A percentile compares a stretch with the other conserved stretches of the same genome.
Conservation (phyloP, 2,888 invertebrate genomes). For the Lycaena phlaeas region DNA sequence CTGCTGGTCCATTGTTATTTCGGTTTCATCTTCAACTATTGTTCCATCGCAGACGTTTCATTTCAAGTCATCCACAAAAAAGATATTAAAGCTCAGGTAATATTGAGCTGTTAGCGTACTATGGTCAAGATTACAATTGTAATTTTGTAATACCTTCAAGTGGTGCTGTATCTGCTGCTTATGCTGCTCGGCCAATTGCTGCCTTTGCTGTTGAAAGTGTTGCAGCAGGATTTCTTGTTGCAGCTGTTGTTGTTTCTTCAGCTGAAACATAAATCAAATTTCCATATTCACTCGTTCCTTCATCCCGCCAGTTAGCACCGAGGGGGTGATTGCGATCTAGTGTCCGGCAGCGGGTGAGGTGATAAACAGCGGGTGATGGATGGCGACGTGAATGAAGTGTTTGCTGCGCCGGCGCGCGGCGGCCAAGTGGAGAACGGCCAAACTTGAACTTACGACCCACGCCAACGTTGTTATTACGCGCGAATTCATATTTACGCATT, state of each 20-base stretch:
- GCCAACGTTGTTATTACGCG: conserved; percentile 10
- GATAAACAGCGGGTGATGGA: too few species aligned
- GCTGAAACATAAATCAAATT: conserved; percentile 69
- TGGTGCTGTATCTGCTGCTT: conserved; percentile 92
- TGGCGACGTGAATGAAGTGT: conserved; percentile 16
- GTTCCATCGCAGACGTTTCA: too few species aligned
- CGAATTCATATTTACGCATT: too few species aligned
- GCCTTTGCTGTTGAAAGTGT: conserved; percentile 92
- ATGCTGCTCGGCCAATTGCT: conserved; percentile 91
- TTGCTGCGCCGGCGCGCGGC: conserved; percentile 10
- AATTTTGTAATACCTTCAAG: conserved; percentile 76
- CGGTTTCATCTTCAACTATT: too few species aligned
- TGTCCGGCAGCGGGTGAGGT: too few species aligned
- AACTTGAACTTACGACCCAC: conserved; percentile 15
- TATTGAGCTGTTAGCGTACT: too few species aligned
- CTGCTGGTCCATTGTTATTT: too few species aligned
- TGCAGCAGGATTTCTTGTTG: conserved; percentile 93
- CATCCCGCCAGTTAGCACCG: background rate
- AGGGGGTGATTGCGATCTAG: too few species aligned
- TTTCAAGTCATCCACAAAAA: too few species aligned
- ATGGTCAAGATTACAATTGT: too few species aligned
- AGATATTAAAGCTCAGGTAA: too few species aligned
- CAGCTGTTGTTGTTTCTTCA: conserved; percentile 94
- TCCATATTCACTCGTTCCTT: background rate
- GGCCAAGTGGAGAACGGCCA: conserved; percentile 18